Percentiles rank a stretch among this genome's conserved stretches.
Evolutionary conservation across 1,140 invertebrate genomes (phyloP).

Genomic region (Cydia pomonella): DNA sequence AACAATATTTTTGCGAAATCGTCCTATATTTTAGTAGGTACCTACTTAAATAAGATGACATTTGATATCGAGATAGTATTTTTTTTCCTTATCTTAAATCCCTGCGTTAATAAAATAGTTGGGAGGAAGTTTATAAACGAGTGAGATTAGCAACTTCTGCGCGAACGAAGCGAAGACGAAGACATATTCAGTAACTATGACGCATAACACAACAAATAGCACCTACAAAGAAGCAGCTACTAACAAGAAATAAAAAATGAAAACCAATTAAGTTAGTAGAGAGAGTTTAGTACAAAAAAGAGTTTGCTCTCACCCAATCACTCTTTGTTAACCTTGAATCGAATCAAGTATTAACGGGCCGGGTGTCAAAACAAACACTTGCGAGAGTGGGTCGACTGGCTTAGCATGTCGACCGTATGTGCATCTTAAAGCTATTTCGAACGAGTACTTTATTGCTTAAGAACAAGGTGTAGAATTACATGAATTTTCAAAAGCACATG

Average conservation of each 20-base stretch:
- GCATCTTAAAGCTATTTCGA: not conserved
- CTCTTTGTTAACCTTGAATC: slow-evolving; percentile 21
- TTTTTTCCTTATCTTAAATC: too few species aligned
- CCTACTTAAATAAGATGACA: too few species aligned
- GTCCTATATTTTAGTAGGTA: not conserved
- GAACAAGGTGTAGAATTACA: not conserved
- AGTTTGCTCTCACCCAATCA: slow-evolving; percentile 20
- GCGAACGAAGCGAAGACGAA: not conserved
- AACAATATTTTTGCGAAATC: not conserved
- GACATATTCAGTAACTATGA: not conserved
- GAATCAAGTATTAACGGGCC: slow-evolving; percentile 11
- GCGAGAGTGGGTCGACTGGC: slow-evolving; percentile 1
- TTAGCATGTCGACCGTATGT: not conserved
- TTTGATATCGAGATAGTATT: not conserved
- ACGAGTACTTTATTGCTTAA: not conserved
- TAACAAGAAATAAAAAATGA: not conserved
- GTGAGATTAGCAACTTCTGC: too few species aligned
- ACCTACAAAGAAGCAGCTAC: too few species aligned
- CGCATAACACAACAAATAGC: not conserved
- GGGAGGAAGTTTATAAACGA: too few species aligned
- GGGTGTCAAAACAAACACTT: slow-evolving; percentile 29
- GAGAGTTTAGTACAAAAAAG: not conserved
- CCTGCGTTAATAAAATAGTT: too few species aligned
- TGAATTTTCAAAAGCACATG: not conserved
- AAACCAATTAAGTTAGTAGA: not conserved